phyloP scores from a whole-genome alignment of 2,888 invertebrate species.

The Vesta saturnalis region DNA sequence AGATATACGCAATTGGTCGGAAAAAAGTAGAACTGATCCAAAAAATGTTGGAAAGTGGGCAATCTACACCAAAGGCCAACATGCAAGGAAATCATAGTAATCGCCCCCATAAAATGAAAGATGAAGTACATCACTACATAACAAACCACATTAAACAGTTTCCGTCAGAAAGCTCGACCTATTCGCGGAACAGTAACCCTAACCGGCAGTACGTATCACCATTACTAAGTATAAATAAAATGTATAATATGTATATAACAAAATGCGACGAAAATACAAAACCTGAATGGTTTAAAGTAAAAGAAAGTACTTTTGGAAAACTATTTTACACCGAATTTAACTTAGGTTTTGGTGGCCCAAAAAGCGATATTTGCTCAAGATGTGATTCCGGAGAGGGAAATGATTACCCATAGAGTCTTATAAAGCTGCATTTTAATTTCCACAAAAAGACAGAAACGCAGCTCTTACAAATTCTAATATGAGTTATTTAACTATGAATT shows the following conservation, averaged over 20 bases:
- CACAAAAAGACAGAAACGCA: background rate
- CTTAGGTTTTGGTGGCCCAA: background rate
- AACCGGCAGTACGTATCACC: background rate
- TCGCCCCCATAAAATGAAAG: slow-evolving; percentile 10
- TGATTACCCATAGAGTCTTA: background rate
- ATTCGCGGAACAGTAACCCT: background rate
- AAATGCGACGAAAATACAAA: background rate
- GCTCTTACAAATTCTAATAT: background rate
- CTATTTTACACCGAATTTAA: slow-evolving; percentile 10
- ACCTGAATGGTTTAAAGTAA: background rate
- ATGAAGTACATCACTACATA: background rate
- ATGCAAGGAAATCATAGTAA: background rate
- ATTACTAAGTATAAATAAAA: background rate
- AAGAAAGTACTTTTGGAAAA: background rate
- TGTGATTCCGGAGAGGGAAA: slow-evolving; percentile 7
- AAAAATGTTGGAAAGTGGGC: background rate
- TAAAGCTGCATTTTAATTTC: background rate
- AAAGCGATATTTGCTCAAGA: slow-evolving; percentile 4
- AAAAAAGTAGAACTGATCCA: background rate
- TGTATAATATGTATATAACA: background rate
- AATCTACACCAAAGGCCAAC: background rate
- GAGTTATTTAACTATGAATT: background rate
- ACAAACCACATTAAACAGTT: background rate
- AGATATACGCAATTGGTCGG: background rate
- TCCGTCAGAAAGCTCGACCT: background rate